Base-by-base conservation (phyloP, 2,797 vertebrate genomes). In the Sebastiscus tertius region DNA sequence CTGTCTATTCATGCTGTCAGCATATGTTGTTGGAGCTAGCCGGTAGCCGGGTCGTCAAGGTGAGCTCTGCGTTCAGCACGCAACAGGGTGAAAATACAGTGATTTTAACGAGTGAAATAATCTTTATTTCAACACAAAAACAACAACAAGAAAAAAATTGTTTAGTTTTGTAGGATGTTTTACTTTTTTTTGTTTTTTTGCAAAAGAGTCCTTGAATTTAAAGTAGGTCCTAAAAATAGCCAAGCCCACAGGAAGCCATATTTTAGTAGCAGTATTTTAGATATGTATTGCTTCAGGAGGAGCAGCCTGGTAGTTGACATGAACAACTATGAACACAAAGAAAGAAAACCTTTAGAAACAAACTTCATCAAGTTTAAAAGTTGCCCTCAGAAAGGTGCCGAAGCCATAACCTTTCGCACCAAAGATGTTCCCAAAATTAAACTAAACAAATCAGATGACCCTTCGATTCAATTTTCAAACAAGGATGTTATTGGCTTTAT, bases 1-100 rank as follows among this genome's bases (percentile, higher is more conserved):
- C 29, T 20, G 67, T 82, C 69, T 64, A 89, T 90, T 91, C 86
- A 93, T 91, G 26, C 27, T 55, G 60, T 22, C n/a, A 54, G 52
- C 52, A 0, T 49, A 31, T 72, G 76, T 27, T 24, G 27, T 14
- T 49, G 52, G 34, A 63, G 60, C 54, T 60, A 79, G 39, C 33
- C 61, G 20, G 22, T 6, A 34, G 36, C 26, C 16, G 1, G 36
- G 60, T 13, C 12, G 27, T 77, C 75, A 82, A 85, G 81, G 77
- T 61, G 66, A 91, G 16, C 29, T 12, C 24, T 56, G 34, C 55
- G 34, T 63, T 79, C 73, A 79, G 58, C 16, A 16, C 0, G 1
- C 20, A 71, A 71, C 31, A 49, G 6, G 27, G 13, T 7, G 14
- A 14, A 56, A 12, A 33, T 29, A 58, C 63, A 77, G 42, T 7